Evolutionary conservation across 2,797 vertebrate species (phyloP), one percentile per base, ranked within the genome.

Genomic region (Erethizon dorsatum): DNA sequence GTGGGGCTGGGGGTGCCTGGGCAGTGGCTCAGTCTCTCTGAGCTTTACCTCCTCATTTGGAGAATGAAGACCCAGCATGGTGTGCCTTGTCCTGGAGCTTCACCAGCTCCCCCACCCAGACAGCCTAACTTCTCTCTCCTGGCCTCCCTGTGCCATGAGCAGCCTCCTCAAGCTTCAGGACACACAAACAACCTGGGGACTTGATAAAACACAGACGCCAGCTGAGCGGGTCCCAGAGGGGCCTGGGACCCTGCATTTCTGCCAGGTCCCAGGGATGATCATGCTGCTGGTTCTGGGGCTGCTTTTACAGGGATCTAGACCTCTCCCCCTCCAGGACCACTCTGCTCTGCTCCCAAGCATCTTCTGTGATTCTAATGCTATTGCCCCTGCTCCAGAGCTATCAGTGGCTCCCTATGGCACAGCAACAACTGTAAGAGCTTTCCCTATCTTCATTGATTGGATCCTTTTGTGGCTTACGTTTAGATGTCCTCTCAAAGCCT

Each of bases 361-460:
- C 61, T 61, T 37, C 63, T 28, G n/a, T 10, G 73, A 9, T 59
- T n/a, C 65, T 45, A 63, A 33, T 2, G 61, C 41, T 26, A 10
- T 28, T 2, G 0, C 10, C 26, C 1, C 61, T 5, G 17, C 22
- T 75, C 37, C 2, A 1, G 6, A 52, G 37, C 78, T 9, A 4
- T 13, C 12, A 0, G 0, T 33, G 50, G 37, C 31, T 47, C 13
- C 67, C 67, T 41, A 2, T 5, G 18, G 14, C 11, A 0, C 14
- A 10, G 31, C 1, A 20, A 20, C 1, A 13, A 37, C 1, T 11
- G 37, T 15, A 3, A 14, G 77, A 28, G 13, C 59, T 13, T n/a
- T 11, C 56, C 13, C 1, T 3, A 0, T 57, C 65, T 61, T 71
- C 15, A 4, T 5, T 2, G 18, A 10, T 1, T 18, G 17, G 20